These are phyloP conservation scores for Microdon myrmicae DNA, from an alignment of 2,888 invertebrate species.

Conservation along the genomic window DNA sequence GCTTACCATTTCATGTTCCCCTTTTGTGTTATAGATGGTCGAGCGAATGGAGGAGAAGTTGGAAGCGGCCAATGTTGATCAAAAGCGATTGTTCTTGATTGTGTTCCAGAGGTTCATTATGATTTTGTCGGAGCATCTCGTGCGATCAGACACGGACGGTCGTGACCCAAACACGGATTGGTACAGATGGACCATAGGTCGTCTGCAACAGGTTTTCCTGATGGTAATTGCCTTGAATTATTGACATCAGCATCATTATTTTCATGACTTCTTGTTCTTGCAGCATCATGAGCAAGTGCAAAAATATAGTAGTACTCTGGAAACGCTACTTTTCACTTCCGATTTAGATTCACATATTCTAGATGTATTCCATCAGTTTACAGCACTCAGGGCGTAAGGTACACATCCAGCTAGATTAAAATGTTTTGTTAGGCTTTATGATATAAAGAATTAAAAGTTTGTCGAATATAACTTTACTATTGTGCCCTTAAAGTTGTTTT, in stretches of 20 bases:
- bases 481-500: too few relatives aligned
- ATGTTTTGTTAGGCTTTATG: too few relatives aligned
- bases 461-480: too few relatives aligned
- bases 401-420: too few relatives aligned
- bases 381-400: conserved; percentile 74
- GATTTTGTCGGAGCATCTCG: conserved; percentile 95
- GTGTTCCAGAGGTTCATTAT: conserved; percentile 98
- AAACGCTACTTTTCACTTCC: conserved; percentile 94
- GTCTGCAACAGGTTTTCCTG: conserved; percentile 94
- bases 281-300: conserved; percentile 98
- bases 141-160: conserved; percentile 92
- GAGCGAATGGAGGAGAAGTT: conserved; percentile 96
- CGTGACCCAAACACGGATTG: conserved; percentile 92
- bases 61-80: conserved; percentile 94
- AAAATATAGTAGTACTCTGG: conserved; percentile 94
- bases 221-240: conserved; percentile 72
- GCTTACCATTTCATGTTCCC: conserved; percentile 6
- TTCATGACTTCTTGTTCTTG: conserved; percentile 66
- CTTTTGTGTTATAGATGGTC: conserved; percentile 72
- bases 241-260: too few relatives aligned
- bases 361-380: conserved; percentile 97
- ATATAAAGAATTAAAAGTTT: too few relatives aligned
- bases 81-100: conserved; percentile 95
- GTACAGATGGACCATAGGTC: conserved; percentile 95
- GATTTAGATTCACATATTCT: conserved; percentile 95